phyloP scores from a whole-genome alignment of 2,888 invertebrate genomes.

The Cyrtodaria siliqua region DNA sequence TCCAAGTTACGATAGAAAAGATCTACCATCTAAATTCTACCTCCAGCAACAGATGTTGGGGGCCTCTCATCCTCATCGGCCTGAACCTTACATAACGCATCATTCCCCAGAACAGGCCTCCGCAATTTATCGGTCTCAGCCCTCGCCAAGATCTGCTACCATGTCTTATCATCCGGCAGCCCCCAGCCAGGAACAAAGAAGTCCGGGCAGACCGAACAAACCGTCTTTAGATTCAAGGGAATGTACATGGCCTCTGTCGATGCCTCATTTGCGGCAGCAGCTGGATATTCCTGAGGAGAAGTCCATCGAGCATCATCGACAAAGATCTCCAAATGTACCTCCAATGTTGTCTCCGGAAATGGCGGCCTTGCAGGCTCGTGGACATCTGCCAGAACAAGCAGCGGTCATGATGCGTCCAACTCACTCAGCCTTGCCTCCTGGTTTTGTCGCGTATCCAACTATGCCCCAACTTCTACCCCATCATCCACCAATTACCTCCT shows the following conservation, averaged over 20 bases:
- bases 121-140: not conserved
- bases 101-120: no score
- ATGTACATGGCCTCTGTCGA: slow-evolving; percentile 45
- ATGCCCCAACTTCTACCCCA: slow-evolving; percentile 60
- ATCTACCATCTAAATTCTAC: not conserved
- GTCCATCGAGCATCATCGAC: slow-evolving; percentile 22
- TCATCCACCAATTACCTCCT: slow-evolving; percentile 55
- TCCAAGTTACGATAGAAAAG: not conserved
- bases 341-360: not conserved
- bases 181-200: slow-evolving; percentile 5
- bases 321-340: slow-evolving; percentile 33
- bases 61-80: no score
- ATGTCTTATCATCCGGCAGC: not conserved
- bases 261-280: slow-evolving; percentile 4
- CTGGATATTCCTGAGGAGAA: not conserved
- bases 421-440: slow-evolving; percentile 30
- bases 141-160: slow-evolving; percentile 1
- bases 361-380: not conserved
- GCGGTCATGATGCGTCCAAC: slow-evolving; percentile 35
- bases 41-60: not conserved
- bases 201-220: slow-evolving; percentile 10
- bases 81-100: no score
- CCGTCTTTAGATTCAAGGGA: slow-evolving; percentile 24
- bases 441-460: slow-evolving; percentile 15
- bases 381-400: slow-evolving; percentile 24